Base-by-base conservation (phyloP, 2,113 vertebrate genomes). In the Diadophis punctatus region DNA sequence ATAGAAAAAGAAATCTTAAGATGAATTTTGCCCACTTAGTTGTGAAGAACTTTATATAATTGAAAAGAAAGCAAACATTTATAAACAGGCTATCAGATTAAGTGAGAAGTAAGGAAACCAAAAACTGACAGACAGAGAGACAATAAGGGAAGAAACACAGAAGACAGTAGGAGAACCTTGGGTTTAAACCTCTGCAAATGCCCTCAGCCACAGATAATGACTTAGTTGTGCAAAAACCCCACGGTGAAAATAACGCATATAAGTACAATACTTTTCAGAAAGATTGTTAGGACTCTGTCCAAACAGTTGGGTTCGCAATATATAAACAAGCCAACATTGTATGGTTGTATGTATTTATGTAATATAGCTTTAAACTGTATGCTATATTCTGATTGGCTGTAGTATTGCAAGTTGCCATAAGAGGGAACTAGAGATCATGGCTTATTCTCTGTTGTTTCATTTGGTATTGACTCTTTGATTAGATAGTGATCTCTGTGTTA, bases 41-140 rank as follows among this genome's bases (percentile, higher is more conserved):
- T 97, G 96, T 63, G 46, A 91, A 91, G 93, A 91, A 58, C n/a
- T 27, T 74, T 23, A 68, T 43, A 80, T 95, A 96, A 96, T 96
- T 95, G 94, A 91, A 94, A 96, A 91, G 80, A 92, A 89, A 89
- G 30, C 23, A 56, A 63, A 60, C 8, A 48, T 87, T 87, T 48
- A 88, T 23, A 51, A 52, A 16, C 0, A 4, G 92, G n/a, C 84
- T 52, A 95, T 91, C 14, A 20, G 34, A 43, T 58, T 58, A 55
- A 68, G 91, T 90, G 53, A 93, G 92, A 85, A 89, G 87, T 91
- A 94, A 88, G 90, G 80, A 0, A n/a, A 68, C 95, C 94, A 93
- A 93, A 88, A 12, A 49, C 87, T 68, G 87, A n/a, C 27, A 55
- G 12, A 25, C 10, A 46, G 87, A 23, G 23, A 63, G 60, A 56